Conservation (phyloP, 1,140 invertebrate genomes). For the Heliothis subflexa region DNA sequence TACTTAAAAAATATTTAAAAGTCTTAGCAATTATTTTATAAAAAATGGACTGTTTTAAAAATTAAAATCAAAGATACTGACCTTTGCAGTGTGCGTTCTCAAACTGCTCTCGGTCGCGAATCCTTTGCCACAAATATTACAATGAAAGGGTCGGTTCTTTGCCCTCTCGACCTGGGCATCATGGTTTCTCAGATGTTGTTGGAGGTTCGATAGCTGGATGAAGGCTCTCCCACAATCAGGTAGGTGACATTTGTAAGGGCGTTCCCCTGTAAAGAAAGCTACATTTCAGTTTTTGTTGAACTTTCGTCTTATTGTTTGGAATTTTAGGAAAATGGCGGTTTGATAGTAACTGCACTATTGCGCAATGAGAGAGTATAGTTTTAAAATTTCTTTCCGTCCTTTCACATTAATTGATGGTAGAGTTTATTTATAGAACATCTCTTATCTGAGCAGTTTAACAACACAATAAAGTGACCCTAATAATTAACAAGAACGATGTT, state of each 20-base stretch:
- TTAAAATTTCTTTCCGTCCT: not conserved
- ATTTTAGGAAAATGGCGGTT: too few relatives aligned
- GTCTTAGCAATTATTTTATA: not conserved
- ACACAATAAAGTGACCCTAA: constrained; percentile 31
- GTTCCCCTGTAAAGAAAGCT: constrained; percentile 91
- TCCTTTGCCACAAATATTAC: constrained; percentile 98
- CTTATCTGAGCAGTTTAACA: constrained; percentile 7
- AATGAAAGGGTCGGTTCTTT: constrained; percentile 97
- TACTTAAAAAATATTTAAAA: not conserved
- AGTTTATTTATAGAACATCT: constrained; percentile 11
- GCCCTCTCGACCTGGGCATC: constrained; percentile 97
- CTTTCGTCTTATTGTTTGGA: not conserved
- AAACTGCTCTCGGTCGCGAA: constrained; percentile 98
- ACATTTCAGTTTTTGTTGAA: constrained; percentile 20
- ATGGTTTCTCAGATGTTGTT: constrained; percentile 98
- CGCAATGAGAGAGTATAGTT: not conserved
- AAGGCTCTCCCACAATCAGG: constrained; percentile 98
- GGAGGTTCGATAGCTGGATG: constrained; percentile 98
- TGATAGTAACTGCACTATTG: not conserved
- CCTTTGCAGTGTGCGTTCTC: constrained; percentile 98
- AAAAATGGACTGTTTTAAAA: not conserved
- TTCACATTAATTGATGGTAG: not conserved
- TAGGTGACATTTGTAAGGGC: constrained; percentile 98
- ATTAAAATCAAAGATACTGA: constrained; percentile 87
- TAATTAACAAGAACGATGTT: constrained; percentile 24